phyloP scores from a whole-genome alignment of 1,140 invertebrate genomes.

The Pogonomyrmex californicus region DNA sequence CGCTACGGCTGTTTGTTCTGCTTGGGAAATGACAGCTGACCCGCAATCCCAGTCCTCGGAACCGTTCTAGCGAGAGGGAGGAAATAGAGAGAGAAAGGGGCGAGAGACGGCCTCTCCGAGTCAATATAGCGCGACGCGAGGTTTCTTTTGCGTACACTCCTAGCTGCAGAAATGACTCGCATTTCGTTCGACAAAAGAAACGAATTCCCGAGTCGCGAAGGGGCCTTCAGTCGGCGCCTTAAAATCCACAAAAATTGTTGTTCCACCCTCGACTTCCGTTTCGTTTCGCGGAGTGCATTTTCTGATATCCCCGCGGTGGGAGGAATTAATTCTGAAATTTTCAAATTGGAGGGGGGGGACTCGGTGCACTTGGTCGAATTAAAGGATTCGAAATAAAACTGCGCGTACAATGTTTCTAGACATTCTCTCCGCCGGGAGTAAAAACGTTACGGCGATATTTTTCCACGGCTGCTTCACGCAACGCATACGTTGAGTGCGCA shows the following conservation, averaged over 20 bases:
- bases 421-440: background rate
- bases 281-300: background rate
- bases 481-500: constrained; percentile 1
- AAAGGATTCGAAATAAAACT: constrained; percentile 35
- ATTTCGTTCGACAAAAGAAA: constrained; percentile 19
- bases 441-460: constrained; percentile 38
- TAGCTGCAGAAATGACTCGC: constrained; percentile 46
- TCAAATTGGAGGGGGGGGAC: background rate
- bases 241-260: constrained; percentile 33
- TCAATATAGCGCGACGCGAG: constrained; percentile 26
- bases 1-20: constrained; percentile 75
- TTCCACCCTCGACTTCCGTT: background rate
- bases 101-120: constrained; percentile 13
- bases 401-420: background rate
- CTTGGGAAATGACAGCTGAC: constrained; percentile 77
- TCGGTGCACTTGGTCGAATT: constrained; percentile 8
- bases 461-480: constrained; percentile 17
- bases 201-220: background rate
- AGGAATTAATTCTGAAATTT: constrained; percentile 40
- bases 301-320: constrained; percentile 10
- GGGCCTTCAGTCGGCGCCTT: background rate
- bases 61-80: constrained; percentile 57
- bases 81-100: constrained; percentile 12
- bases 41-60: constrained; percentile 73
- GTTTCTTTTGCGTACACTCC: constrained; percentile 40